Conservation (phyloP, 1,140 invertebrate genomes). For the Drosophila prosaltans region DNA sequence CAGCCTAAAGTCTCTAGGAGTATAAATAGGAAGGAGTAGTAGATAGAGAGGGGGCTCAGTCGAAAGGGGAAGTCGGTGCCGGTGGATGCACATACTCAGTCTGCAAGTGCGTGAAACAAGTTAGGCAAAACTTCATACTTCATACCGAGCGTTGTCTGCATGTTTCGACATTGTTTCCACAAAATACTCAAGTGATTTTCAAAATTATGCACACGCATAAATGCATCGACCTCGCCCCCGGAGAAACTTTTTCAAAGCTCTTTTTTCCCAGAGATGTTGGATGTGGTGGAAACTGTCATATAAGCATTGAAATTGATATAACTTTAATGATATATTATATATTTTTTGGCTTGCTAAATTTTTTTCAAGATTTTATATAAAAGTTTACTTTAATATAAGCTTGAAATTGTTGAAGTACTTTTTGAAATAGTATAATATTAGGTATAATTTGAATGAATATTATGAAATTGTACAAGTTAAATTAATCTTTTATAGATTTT, state of each 20-base stretch:
- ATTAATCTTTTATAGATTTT: too few relatives aligned
- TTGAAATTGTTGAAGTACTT: too few relatives aligned
- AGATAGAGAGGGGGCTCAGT: too few relatives aligned
- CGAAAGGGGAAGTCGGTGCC: too few relatives aligned
- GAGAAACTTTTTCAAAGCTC: constrained; percentile 37
- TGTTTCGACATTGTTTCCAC: constrained; percentile 66
- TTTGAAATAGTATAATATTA: too few relatives aligned
- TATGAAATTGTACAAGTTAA: too few relatives aligned
- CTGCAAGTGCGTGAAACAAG: constrained; percentile 58
- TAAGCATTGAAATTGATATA: constrained; percentile 4
- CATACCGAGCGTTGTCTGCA: background rate
- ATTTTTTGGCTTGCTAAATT: background rate
- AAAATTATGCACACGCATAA: constrained; percentile 80
- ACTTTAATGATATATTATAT: background rate
- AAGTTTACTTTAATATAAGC: too few relatives aligned
- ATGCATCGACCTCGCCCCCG: constrained; percentile 47
- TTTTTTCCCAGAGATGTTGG: constrained; percentile 17
- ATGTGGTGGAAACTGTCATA: constrained; percentile 43
- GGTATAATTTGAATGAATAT: too few relatives aligned
- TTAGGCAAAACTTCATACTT: constrained; percentile 57
- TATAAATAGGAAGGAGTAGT: background rate
- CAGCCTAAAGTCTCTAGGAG: constrained; percentile 35
- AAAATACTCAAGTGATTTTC: constrained; percentile 72
- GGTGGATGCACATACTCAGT: constrained; percentile 15
- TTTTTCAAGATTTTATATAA: too few relatives aligned